Evolutionary conservation across 2,797 vertebrate genomes (phyloP).

Genomic region (Scolopax rusticola): DNA sequence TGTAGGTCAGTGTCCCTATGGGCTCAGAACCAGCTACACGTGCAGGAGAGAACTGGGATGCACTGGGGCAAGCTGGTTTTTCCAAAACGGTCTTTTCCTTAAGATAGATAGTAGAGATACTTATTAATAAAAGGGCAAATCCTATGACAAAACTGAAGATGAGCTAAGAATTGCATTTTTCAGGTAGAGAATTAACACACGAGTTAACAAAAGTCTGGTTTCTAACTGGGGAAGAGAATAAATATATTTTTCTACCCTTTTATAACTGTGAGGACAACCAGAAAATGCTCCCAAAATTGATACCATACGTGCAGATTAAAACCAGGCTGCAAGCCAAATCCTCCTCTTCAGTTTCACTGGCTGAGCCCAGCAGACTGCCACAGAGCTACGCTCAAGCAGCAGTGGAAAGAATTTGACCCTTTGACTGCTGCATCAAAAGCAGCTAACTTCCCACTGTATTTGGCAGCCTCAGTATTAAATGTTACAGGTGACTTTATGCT

Average conservation of each 20-base stretch:
- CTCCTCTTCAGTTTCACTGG: conserved; percentile 65
- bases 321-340: conserved; percentile 63
- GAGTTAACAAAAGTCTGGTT: not conserved
- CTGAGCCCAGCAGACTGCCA: conserved; percentile 48
- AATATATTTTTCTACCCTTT: conserved; percentile 54
- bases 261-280: conserved; percentile 69
- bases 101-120: not conserved
- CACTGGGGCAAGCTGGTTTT: not conserved
- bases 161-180: not conserved
- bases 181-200: conserved; percentile 17
- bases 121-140: not conserved
- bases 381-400: conserved; percentile 1
- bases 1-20: not conserved
- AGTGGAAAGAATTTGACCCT: conserved; percentile 65
- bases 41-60: not conserved
- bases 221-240: conserved; percentile 4
- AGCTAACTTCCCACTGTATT: conserved; percentile 30
- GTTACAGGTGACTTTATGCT: conserved; percentile 8
- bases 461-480: not conserved
- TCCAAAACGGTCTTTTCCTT: not conserved
- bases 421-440: conserved; percentile 55
- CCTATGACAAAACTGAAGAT: not conserved
- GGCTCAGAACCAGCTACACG: fast-evolving
- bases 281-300: conserved; percentile 73
- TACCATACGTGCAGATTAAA: conserved; percentile 70